Base-by-base conservation (phyloP, 2,888 invertebrate genomes). In the Microctonus aethiopoides region DNA sequence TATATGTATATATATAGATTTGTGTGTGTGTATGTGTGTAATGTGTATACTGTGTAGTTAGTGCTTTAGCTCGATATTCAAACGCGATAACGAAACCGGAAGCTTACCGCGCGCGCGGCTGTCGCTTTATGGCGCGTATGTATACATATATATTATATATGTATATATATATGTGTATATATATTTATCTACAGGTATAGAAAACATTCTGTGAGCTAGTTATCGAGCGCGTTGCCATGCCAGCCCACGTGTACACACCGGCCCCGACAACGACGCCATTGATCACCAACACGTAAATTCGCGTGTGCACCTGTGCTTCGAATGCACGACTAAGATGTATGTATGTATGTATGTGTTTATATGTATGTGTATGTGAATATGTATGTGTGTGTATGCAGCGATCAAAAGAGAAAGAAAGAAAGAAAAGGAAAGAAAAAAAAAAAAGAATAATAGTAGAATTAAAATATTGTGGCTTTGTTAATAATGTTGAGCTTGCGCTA, bases 141-240 rank as follows among this genome's bases (percentile, higher is more conserved):
- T 46, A 46, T 20, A 46, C 29, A 29, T 29, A 29, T 29, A 7
- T 29, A 29, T 29, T n/a, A n/a, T n/a, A n/a, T n/a, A n/a, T n/a
- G n/a, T n/a, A n/a, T n/a, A n/a, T n/a, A n/a, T n/a, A n/a, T n/a
- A n/a, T n/a, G n/a, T n/a, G n/a, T 29, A 29, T 29, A 29, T 29
- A 29, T 29, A 29, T 29, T 3, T 29, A 29, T 29, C 29, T 46
- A 46, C 7, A 16, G 73, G 70, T 72, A 46, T 16, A 46, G 9
- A 16, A 46, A 7, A 46, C 46, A 16, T n/a, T 46, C 72, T 72
- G 75, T 71, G 75, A 80, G 79, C 81, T 83, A 81, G 80, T 82
- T 83, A 84, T 84, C 83, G 84, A 84, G 80, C 86, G 80, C 81
- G 86, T 86, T 86, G 83, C 85, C 84, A 86, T 85, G 86, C 84